Evolutionary conservation across 2,888 invertebrate genomes (phyloP), one percentile per base, ranked within the genome.

Genomic region (Thereva nobilitata): DNA sequence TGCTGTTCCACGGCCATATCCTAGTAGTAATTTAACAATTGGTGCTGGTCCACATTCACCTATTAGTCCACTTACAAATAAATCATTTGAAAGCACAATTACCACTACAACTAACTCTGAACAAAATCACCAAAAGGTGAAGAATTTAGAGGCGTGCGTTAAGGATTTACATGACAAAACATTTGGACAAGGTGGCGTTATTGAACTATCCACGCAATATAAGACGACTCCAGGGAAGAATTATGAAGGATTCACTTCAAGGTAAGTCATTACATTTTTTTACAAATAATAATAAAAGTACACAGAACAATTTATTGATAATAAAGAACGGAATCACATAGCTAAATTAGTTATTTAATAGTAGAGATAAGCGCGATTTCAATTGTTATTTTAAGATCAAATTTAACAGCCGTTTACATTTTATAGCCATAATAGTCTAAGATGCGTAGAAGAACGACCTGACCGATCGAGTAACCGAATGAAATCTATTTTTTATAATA

Each of bases 161-260:
- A 78, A 80, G 71, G 82, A 81, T 74, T 72, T 81, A 55, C 81
- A 81, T 69, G 81, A 81, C 66, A 81, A 81, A 70, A 80, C 81
- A 64, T 81, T 79, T 68, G 82, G 81, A 34, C 78, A 78, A 54
- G 79, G 78, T 61, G 78, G 79, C 9, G 75, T 80, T 8, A 75
- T 78, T 37, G 76, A 78, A 65, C 71, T 78, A 41, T 77, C 78
- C 35, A 73, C 73, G 49, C 72, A 72, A 72, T 78, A 80, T 37
- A 67, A 63, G 35, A 66, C 59, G 35, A 66, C 59, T 41, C 76
- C 53, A 76, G 83, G 82, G 50, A 83, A 83, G 73, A 86, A 83
- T 71, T 88, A 88, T 74, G 87, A 88, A 74, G 87, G 87, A 63
- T 88, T 86, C 74, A 87, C 87, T 9, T 86, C 87, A 63, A 86